Evolutionary conservation across 2,888 invertebrate species (phyloP).

Genomic region (Eristalis intricaria): DNA sequence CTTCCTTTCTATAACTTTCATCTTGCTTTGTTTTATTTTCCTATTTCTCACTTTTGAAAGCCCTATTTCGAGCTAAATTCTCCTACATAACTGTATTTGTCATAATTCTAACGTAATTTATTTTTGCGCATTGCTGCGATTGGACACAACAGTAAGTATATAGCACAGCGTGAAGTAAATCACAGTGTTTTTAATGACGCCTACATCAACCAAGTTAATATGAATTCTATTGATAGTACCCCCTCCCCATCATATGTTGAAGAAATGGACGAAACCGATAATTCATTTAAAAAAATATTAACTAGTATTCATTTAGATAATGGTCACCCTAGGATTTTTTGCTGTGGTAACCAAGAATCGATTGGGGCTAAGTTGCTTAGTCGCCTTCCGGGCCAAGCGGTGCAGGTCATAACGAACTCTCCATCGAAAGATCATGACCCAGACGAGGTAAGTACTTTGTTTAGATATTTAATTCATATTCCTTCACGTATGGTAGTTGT

Average conservation of each 20-base stretch:
- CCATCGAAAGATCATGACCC: constrained; percentile 36
- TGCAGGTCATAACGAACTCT: constrained; percentile 85
- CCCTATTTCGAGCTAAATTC: not conserved
- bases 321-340: constrained; percentile 78
- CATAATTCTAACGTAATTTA: constrained; percentile 24
- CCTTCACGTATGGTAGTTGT: not conserved
- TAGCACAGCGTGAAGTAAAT: constrained; percentile 76
- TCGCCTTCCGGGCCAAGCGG: constrained; percentile 87
- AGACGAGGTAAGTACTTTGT: constrained; percentile 59
- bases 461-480: not conserved
- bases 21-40: constrained; percentile 8
- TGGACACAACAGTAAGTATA: constrained; percentile 78
- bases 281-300: constrained; percentile 77
- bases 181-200: constrained; percentile 81
- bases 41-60: constrained; percentile 1
- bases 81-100: not conserved
- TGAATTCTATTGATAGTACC: constrained; percentile 81
- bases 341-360: constrained; percentile 77
- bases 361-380: constrained; percentile 75
- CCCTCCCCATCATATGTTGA: constrained; percentile 73
- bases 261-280: constrained; percentile 80
- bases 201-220: constrained; percentile 82
- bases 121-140: constrained; percentile 39
- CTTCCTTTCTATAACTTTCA: not conserved
- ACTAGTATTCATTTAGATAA: constrained; percentile 79